Percentiles rank a stretch among this genome's conserved stretches.
Conservation (phyloP, 2,797 vertebrate species). For the Chanos chanos region DNA sequence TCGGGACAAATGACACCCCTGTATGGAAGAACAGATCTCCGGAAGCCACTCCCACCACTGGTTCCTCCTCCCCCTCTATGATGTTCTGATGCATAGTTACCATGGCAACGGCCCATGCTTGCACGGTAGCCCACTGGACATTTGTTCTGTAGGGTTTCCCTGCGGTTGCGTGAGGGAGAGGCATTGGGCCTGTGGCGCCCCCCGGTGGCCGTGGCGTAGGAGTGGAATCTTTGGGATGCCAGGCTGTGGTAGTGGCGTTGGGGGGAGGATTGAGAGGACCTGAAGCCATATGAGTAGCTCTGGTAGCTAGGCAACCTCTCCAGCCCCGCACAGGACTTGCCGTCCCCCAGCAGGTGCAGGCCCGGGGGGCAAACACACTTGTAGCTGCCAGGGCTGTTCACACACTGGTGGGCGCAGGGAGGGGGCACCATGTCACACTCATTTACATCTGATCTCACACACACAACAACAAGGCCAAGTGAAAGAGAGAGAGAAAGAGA, state of each 20-base stretch:
- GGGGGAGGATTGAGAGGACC: constrained; percentile 77
- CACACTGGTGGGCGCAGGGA: constrained; percentile 89
- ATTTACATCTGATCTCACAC: constrained; percentile 92
- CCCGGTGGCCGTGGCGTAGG: constrained; percentile 64
- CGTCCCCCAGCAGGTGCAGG: constrained; percentile 89
- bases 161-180: constrained; percentile 64
- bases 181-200: constrained; percentile 45
- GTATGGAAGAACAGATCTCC: too few relatives aligned
- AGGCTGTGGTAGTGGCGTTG: constrained; percentile 86
- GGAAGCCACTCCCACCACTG: too few relatives aligned
- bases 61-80: constrained; percentile 39
- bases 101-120: constrained; percentile 81
- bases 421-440: constrained; percentile 89
- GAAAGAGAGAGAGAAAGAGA: constrained; percentile 20
- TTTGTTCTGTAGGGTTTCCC: constrained; percentile 51
- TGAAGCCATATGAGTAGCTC: constrained; percentile 81
- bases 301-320: constrained; percentile 85
- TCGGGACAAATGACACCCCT: too few relatives aligned
- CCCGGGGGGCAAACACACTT: constrained; percentile 90
- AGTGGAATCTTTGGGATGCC: constrained; percentile 88
- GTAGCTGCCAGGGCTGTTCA: constrained; percentile 95
- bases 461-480: constrained; percentile 73
- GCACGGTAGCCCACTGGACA: constrained; percentile 87
- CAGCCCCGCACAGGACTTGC: constrained; percentile 93
- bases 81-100: constrained; percentile 84